Percentiles rank a stretch among this genome's conserved stretches.
Conservation (phyloP, 2,797 vertebrate genomes). For the Graptemys geographica region DNA sequence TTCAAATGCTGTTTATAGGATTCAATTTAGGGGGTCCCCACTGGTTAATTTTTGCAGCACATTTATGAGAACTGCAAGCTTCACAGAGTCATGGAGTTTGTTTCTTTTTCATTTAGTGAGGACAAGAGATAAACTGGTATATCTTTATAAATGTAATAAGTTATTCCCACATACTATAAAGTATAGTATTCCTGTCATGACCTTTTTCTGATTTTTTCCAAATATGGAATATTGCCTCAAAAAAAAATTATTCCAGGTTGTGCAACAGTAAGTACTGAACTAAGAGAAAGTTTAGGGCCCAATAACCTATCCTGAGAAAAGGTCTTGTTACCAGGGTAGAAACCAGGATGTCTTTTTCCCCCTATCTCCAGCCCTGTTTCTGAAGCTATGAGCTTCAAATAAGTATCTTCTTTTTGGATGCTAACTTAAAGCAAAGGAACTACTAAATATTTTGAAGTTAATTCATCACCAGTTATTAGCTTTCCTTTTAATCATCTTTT, state of each 20-base stretch:
- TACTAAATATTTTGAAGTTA: not conserved
- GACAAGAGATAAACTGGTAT: not conserved
- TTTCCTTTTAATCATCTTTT: not conserved
- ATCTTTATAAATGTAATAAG: not conserved
- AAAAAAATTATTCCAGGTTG: fast-evolving
- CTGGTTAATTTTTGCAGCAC: slow-evolving; percentile 28
- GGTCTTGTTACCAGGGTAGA: not conserved
- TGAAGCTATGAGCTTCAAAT: not conserved
- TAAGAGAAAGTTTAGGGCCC: not conserved
- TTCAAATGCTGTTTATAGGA: slow-evolving; percentile 30
- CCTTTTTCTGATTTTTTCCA: fast-evolving
- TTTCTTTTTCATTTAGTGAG: slow-evolving; percentile 17
- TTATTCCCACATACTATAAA: not conserved
- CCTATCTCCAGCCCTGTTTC: not conserved
- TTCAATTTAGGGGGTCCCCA: slow-evolving; percentile 18
- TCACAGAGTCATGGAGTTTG: not conserved
- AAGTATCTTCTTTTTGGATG: not conserved
- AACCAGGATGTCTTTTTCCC: not conserved
- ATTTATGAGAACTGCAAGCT: slow-evolving; percentile 13
- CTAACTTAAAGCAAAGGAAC: not conserved
- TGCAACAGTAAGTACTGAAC: not conserved
- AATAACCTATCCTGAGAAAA: not conserved
- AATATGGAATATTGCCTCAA: not conserved
- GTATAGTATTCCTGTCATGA: fast-evolving
- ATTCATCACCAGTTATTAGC: not conserved